Conservation (phyloP, 2,888 invertebrate genomes). For the Eupithecia abbreviata region DNA sequence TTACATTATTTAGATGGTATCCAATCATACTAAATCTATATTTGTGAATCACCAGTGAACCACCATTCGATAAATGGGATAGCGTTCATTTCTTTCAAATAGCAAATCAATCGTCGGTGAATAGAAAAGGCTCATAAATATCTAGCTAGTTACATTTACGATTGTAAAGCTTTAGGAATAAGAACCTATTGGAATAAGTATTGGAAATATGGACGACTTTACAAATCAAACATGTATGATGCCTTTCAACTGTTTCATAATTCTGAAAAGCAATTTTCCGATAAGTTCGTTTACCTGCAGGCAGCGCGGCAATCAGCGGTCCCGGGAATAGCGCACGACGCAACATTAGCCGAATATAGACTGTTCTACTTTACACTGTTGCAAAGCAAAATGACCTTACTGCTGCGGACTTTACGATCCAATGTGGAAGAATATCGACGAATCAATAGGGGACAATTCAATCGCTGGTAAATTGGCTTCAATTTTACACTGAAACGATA, state of each 20-base stretch:
- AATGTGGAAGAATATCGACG: neutral
- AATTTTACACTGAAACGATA: slow-evolving; percentile 23
- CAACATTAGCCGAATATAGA: neutral
- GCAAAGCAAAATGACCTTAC: slow-evolving; percentile 4
- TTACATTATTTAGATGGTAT: neutral
- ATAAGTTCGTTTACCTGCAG: slow-evolving; percentile 22
- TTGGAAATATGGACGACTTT: neutral
- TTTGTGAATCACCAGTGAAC: neutral
- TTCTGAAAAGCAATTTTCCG: slow-evolving; percentile 27
- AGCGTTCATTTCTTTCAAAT: neutral
- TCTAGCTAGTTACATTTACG: neutral
- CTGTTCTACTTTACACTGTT: neutral
- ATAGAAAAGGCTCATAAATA: neutral
- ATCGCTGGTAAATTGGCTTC: slow-evolving; percentile 11
- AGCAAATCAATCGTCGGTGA: neutral
- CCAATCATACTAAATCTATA: neutral
- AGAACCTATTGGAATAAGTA: neutral
- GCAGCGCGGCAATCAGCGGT: slow-evolving; percentile 21
- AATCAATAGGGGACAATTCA: slow-evolving; percentile 19
- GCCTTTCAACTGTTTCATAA: neutral
- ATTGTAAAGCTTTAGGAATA: neutral
- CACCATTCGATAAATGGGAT: neutral
- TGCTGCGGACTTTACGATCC: neutral
- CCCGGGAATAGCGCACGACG: slow-evolving; percentile 18
- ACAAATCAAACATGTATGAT: slow-evolving; percentile 22